Conservation (phyloP, 2,888 invertebrate species). For the Serripes groenlandicus region DNA sequence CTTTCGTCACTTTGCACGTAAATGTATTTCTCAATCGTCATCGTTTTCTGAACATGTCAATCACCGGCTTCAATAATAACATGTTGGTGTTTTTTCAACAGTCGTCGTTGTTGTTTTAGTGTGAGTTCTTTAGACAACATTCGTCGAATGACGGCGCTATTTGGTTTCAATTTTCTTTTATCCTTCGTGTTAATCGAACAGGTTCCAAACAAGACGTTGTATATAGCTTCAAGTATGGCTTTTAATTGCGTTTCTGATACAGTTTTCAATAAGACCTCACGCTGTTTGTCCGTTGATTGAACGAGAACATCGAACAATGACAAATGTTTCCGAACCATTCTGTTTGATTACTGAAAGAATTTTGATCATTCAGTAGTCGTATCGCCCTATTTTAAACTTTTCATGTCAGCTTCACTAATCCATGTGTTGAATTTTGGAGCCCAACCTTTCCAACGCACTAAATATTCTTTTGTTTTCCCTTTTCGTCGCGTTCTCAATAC, state of each 20-base stretch:
- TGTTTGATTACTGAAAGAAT: too few relatives aligned
- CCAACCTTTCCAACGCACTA: conserved; percentile 49
- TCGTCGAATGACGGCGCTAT: conserved; percentile 38
- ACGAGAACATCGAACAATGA: neutral
- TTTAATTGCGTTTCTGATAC: conserved; percentile 16
- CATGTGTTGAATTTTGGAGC: conserved; percentile 42
- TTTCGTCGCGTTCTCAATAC: conserved; percentile 22
- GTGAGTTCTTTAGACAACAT: conserved; percentile 39
- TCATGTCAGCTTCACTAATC: conserved; percentile 34
- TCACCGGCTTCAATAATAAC: conserved; percentile 50
- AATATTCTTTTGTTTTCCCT: conserved; percentile 21
- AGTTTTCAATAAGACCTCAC: neutral
- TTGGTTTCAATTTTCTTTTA: conserved; percentile 40
- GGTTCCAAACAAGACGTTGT: conserved; percentile 57
- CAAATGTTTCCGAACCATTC: conserved; percentile 5
- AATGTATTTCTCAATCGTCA: conserved; percentile 24
- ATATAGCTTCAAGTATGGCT: conserved; percentile 48
- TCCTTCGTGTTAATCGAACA: conserved; percentile 34
- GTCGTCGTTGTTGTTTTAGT: conserved; percentile 24
- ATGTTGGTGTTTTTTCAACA: conserved; percentile 37
- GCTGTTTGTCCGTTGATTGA: neutral
- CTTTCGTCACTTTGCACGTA: conserved; percentile 48
- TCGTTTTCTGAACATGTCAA: conserved; percentile 5
- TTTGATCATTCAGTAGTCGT: too few relatives aligned
- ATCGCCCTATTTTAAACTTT: conserved; percentile 28